Evolutionary conservation across 2,888 invertebrate genomes (phyloP), one percentile per base, ranked within the genome.

Genomic region (Himalopsyche japonica): DNA sequence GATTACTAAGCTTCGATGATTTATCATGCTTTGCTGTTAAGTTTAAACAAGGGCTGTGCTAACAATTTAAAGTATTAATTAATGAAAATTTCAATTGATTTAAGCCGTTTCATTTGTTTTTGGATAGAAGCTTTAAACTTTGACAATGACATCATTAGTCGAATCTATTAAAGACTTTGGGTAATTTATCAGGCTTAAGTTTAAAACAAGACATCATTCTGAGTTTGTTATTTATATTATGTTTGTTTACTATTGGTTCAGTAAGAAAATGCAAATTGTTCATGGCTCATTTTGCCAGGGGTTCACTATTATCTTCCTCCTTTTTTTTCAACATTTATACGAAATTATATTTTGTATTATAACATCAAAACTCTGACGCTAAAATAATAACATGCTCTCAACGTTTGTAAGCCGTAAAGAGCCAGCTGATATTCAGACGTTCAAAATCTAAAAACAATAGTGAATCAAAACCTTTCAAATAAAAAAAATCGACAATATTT

Each of bases 1-100:
- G 87, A 87, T 87, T 87, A 87, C 84, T 86, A 87, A 87, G 87
- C 87, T 85, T 83, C 86, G 76, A 87, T 87, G 86, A 87, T 87
- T 87, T 87, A 87, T 87, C 83, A 84, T 86, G 86, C 82, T 80
- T 76, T 78, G 78, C 77, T 77, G 70, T 81, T 34, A 76, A 43
- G 84, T 81, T 77, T 77, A 84, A 82, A 79, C 70, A 76, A 84
- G 82, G 80, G 80, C 57, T 82, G 64, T 80, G 82, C 80, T 78
- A n/a, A 77, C 43, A 79, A 79, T 70, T 57, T 57, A 57, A 57
- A 34, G 32, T 76, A 76, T 76, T 76, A 32, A 76, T 57, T 57
- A 57, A 57, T 57, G 57, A 57, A 57, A 57, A 57, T 57, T 57
- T 57, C 57, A 57, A 57, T 57, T 57, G 32, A 76, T 76, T 76